Conservation (phyloP, 2,797 vertebrate genomes). For the Syngnathus acus region DNA sequence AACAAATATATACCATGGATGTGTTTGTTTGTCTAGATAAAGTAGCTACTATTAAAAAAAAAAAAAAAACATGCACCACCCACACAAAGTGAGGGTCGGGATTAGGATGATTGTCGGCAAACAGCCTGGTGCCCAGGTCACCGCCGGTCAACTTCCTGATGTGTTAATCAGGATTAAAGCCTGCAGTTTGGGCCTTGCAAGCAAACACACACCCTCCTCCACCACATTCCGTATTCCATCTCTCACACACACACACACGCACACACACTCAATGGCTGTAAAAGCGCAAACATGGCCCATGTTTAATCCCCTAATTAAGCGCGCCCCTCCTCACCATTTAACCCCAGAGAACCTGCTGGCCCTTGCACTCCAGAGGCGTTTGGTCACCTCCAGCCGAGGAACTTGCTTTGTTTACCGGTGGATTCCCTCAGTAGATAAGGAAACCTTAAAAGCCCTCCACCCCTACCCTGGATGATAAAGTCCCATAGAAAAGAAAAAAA, state of each 20-base stretch:
- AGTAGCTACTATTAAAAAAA: neutral
- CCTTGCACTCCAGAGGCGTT: slow-evolving; percentile 58
- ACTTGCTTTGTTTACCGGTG: slow-evolving; percentile 70
- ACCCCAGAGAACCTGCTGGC: slow-evolving; percentile 54
- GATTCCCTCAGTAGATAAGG: slow-evolving; percentile 70
- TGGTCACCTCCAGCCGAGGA: slow-evolving; percentile 68
- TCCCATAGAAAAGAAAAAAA: slow-evolving; percentile 51
- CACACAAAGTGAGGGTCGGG: slow-evolving; percentile 21
- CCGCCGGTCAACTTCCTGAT: slow-evolving; percentile 70
- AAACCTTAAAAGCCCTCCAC: slow-evolving; percentile 49
- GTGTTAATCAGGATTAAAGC: slow-evolving; percentile 73
- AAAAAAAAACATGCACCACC: neutral
- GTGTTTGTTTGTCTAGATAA: neutral
- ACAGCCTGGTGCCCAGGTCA: slow-evolving; percentile 73
- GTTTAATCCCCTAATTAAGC: slow-evolving; percentile 76
- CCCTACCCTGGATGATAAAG: slow-evolving; percentile 57
- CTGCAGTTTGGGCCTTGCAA: slow-evolving; percentile 56
- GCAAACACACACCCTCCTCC: slow-evolving; percentile 42
- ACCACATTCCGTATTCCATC: neutral
- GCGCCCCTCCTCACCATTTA: slow-evolving; percentile 62
- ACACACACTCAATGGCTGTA: slow-evolving; percentile 46
- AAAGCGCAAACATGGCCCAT: slow-evolving; percentile 66
- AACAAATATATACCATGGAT: neutral
- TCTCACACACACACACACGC: slow-evolving; percentile 19
- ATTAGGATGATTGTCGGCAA: slow-evolving; percentile 74